Base-by-base conservation (phyloP, 2,113 vertebrate species). In the Brachyhypopomus occidentalis region DNA sequence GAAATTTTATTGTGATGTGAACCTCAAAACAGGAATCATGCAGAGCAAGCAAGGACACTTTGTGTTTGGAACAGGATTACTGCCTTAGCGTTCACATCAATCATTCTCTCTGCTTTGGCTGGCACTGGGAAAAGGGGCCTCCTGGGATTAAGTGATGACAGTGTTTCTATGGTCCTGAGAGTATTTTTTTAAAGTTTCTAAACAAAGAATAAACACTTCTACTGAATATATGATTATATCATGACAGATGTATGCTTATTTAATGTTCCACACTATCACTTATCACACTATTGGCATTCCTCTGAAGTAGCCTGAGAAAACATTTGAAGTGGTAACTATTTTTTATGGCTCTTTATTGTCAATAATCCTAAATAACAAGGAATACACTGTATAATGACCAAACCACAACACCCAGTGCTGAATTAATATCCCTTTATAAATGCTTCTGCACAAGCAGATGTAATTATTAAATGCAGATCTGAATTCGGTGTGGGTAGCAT, bases 1-100 rank as follows among this genome's bases (percentile, higher is more conserved):
- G 86, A 84, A 81, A 77, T 72, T 38, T 79, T 63, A 75, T 72
- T 75, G 74, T 83, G 22, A 81, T 74, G 36, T 38, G 41, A 55
- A 72, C 20, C 56, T 62, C 69, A 84, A 60, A 83, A 88, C 83
- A 84, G 86, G 83, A 88, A 86, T 75, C 22, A 77, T 34, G 56
- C 59, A 55, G 58, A 79, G 58, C 78, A 78, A 78, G 17, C 2
- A 38, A 75, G 72, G 14, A 25, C 20, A 17, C 41, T 48, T 62
- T 83, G 58, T 86, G 88, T 89, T 63, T 69, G 84, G 76, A 82
- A 16, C 80, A 48, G 45, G 2, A 83, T 83, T 69, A 11, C 75
- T 83, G 77, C 78, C 59, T 77, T 72, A 45, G 72, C 79, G 64
- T 77, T 59, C 41, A 69, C 36, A 67, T 80, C 41, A 67, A 25